A percentile compares a stretch with the other conserved stretches of the same genome.
phyloP scores from a whole-genome alignment of 2,888 invertebrate species.

The Nesidiocoris tenuis region DNA sequence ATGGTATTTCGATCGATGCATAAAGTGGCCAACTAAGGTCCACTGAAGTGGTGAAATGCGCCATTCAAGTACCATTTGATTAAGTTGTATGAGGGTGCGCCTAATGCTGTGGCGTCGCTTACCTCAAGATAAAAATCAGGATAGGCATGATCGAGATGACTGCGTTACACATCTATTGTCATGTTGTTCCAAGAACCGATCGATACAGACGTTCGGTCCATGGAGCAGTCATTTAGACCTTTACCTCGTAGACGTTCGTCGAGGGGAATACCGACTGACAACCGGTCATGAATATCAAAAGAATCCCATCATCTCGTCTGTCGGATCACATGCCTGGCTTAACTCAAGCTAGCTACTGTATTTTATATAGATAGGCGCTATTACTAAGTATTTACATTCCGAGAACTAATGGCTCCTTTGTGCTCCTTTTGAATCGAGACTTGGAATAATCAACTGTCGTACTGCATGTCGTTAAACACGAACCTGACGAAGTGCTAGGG shows the following conservation, averaged over 20 bases:
- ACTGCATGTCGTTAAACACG: neutral
- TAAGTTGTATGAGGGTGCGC: no score
- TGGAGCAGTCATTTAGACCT: neutral
- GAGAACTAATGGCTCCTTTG: no score
- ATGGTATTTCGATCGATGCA: no score
- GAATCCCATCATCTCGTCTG: neutral
- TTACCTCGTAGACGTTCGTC: neutral
- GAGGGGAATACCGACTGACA: neutral
- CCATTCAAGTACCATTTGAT: no score
- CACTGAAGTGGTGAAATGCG: no score
- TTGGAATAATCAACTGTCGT: neutral
- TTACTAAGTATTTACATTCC: no score
- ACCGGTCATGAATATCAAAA: neutral
- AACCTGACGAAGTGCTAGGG: neutral
- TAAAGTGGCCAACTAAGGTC: no score
- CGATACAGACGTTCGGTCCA: neutral
- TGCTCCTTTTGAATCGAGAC: neutral
- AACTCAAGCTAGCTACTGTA: neutral
- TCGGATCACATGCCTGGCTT: neutral
- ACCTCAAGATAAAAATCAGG: no score
- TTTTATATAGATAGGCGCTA: neutral
- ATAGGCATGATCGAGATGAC: no score
- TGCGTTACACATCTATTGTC: neutral
- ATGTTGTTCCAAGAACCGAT: neutral
- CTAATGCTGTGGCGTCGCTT: no score